Evolutionary conservation across 2,113 vertebrate genomes (phyloP), one percentile per base, ranked within the genome.

Genomic region (Turnix velox): DNA sequence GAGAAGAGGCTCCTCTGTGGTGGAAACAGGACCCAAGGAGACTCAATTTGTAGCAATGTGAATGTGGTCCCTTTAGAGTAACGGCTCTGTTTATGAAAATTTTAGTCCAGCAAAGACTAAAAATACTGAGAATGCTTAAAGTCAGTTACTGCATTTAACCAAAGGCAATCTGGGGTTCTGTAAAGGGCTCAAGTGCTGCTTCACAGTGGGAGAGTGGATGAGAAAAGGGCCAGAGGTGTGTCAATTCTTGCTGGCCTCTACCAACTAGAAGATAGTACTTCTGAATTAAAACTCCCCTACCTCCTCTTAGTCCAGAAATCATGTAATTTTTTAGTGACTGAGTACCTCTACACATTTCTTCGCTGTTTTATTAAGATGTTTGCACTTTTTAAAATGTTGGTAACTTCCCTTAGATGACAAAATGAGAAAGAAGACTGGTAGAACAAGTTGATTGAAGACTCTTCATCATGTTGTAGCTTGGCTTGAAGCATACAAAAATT

Each of bases 151-250:
- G 71, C 45, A 11, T 57, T 73, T 73, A 76, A 69, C 27, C 16
- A 35, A 19, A 73, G 51, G 45, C 45, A 80, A 46, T n/a, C 31
- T 8, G 33, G 42, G 58, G 22, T 76, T 65, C 37, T 6, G 2
- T 68, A 9, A 20, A 25, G 48, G 63, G 46, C 13, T 18, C 14
- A 15, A 27, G 18, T 40, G 61, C 84, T 3, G 10, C 1, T 1
- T 54, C 27, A 74, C 9, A 1, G 42, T 20, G 18, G 0, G 7
- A 58, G 23, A 25, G 19, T 1, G 3, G n/a, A 20, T 46, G 65
- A 81, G 31, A 45, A 17, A 1, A 31, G 23, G 33, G 28, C 37
- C 58, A 57, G 42, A 16, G 39, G n/a, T 35, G 6, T 7, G 1
- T 15, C 25, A 7, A 11, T 84, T 30, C 68, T 43, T 75, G 72